A percentile compares a stretch with the other conserved stretches of the same genome.
phyloP scores from a whole-genome alignment of 2,113 vertebrate species.

The Sinocyclocheilus maitianheensis region DNA sequence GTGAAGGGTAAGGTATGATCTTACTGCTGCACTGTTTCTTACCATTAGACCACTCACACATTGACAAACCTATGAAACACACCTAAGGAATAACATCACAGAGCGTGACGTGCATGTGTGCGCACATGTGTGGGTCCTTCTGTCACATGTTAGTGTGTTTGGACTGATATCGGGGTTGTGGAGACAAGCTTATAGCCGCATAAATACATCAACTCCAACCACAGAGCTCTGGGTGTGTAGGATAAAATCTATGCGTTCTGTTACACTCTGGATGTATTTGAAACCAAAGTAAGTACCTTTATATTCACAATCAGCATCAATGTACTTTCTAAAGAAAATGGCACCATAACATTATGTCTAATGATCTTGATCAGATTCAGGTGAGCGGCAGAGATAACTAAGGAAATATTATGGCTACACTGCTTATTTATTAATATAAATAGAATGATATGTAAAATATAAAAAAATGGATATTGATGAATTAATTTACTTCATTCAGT shows the following conservation, averaged over 20 bases:
- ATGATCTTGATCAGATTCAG: background rate
- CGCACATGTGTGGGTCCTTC: background rate
- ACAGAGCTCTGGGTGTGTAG: background rate
- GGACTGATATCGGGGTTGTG: background rate
- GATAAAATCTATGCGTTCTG: background rate
- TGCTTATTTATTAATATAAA: background rate
- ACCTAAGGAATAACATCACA: background rate
- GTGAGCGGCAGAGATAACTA: background rate
- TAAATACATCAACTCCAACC: background rate
- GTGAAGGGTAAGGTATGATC: background rate
- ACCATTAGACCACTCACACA: slow-evolving; percentile 4
- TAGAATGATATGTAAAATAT: background rate
- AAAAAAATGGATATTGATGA: background rate
- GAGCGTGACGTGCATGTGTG: background rate
- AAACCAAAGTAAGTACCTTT: background rate
- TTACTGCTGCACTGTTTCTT: background rate
- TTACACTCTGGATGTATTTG: slow-evolving; percentile 40
- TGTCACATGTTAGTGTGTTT: background rate
- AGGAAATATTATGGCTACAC: background rate
- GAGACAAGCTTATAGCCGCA: background rate
- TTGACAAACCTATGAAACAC: background rate
- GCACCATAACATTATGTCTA: background rate
- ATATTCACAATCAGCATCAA: background rate
- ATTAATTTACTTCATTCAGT: background rate
- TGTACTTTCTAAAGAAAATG: background rate